These are phyloP conservation scores for Deroplatys truncata DNA, from an alignment of 2,888 invertebrate species.

Conservation along the genomic window DNA sequence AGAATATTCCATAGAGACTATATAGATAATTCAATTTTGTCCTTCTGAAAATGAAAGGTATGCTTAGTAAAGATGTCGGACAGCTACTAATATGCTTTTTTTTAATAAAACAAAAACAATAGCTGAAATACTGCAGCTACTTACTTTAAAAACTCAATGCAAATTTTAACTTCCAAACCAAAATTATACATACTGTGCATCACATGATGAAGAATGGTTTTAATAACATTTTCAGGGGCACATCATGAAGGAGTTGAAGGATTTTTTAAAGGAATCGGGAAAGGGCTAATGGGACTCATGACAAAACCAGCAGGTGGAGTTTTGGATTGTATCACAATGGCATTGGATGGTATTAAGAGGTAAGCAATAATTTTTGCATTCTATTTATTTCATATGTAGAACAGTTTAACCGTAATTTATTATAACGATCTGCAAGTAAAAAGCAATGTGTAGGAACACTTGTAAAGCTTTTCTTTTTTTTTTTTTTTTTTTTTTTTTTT, in stretches of 20 bases:
- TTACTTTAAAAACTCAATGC: too few species aligned
- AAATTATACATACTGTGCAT: too few species aligned
- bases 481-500: too few species aligned
- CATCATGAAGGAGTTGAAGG: constrained; percentile 63
- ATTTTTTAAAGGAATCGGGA: constrained; percentile 64
- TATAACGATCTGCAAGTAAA: background rate
- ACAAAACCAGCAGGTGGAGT: constrained; percentile 56
- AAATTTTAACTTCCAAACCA: too few species aligned
- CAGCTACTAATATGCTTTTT: too few species aligned
- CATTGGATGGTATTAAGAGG: constrained; percentile 62
- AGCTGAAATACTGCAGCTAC: too few species aligned
- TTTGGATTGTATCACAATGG: constrained; percentile 59
- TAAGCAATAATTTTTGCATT: constrained; percentile 35
- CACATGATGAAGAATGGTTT: background rate
- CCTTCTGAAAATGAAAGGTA: too few species aligned
- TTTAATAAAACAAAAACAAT: too few species aligned
- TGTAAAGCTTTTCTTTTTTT: too few species aligned
- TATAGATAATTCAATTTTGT: too few species aligned
- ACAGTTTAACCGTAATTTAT: background rate
- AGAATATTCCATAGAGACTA: too few species aligned
- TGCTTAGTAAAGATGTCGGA: too few species aligned
- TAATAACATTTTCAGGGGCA: constrained; percentile 40
- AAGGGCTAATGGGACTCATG: constrained; percentile 61
- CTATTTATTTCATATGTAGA: background rate
- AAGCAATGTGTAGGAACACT: background rate